Evolutionary conservation across 2,888 invertebrate species (phyloP).

Genomic region (Catocala sponsa): DNA sequence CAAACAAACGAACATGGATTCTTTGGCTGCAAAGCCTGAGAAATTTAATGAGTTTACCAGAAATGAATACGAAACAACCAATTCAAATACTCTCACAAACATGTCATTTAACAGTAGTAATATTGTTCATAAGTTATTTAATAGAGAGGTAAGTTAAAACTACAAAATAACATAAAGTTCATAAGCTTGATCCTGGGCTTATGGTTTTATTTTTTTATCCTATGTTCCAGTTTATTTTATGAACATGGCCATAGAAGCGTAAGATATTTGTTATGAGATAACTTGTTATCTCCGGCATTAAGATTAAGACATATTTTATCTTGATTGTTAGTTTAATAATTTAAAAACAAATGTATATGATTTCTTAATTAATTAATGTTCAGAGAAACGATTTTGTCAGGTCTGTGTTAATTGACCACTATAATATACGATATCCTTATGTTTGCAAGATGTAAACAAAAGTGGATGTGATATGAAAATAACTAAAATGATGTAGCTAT

Average conservation of each 20-base stretch:
- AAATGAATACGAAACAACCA: slow-evolving; percentile 67
- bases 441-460: neutral
- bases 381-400: slow-evolving; percentile 12
- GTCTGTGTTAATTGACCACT: slow-evolving; percentile 5
- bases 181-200: slow-evolving; percentile 53
- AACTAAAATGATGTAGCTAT: too few relatives aligned
- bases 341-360: slow-evolving; percentile 18
- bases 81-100: slow-evolving; percentile 63
- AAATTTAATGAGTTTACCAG: slow-evolving; percentile 65
- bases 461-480: slow-evolving; percentile 1
- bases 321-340: slow-evolving; percentile 11
- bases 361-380: slow-evolving; percentile 22
- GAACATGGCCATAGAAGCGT: slow-evolving; percentile 25
- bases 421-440: neutral
- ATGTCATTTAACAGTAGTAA: slow-evolving; percentile 69
- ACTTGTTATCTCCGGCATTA: slow-evolving; percentile 15
- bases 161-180: slow-evolving; percentile 44
- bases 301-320: slow-evolving; percentile 3
- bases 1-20: slow-evolving; percentile 87
- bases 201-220: slow-evolving; percentile 53
- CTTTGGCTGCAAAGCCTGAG: slow-evolving; percentile 72
- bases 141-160: slow-evolving; percentile 87
- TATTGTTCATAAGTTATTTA: slow-evolving; percentile 86
- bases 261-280: slow-evolving; percentile 6
- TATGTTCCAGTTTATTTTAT: slow-evolving; percentile 32